These are phyloP conservation scores for Psittacula echo DNA, from an alignment of 2,797 vertebrate species.

Conservation along the genomic window DNA sequence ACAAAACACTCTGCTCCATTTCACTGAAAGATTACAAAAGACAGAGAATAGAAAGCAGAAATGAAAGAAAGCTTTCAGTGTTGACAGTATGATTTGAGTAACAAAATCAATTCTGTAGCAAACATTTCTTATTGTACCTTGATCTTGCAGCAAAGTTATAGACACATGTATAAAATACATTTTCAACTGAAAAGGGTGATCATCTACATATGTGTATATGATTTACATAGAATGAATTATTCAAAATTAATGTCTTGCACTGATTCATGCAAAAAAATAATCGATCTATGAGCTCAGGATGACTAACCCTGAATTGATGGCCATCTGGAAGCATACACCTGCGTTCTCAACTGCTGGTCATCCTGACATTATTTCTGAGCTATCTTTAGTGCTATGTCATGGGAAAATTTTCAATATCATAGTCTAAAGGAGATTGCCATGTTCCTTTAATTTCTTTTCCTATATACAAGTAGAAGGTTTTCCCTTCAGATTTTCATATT, in stretches of 20 bases:
- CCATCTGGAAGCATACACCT: background rate
- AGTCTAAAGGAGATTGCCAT: background rate
- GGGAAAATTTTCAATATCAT: background rate
- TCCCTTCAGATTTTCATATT: background rate
- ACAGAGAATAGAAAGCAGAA: background rate
- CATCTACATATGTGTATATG: rapidly evolving
- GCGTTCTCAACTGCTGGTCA: background rate
- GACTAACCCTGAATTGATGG: background rate
- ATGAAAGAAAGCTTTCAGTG: background rate
- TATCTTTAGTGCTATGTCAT: background rate
- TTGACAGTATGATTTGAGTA: background rate
- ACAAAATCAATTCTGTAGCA: background rate
- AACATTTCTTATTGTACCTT: background rate
- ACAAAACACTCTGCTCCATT: background rate
- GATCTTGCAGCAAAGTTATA: constrained; percentile 5
- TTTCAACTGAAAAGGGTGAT: background rate
- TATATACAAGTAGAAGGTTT: background rate
- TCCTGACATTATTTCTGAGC: background rate
- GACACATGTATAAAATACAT: background rate
- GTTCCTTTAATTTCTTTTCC: background rate
- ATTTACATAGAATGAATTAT: constrained; percentile 8
- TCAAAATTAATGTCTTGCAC: background rate
- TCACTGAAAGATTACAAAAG: background rate
- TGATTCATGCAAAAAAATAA: background rate
- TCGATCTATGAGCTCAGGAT: background rate